These are phyloP conservation scores for Proisotoma minuta DNA, from an alignment of 2,888 invertebrate genomes.

Conservation along the genomic window DNA sequence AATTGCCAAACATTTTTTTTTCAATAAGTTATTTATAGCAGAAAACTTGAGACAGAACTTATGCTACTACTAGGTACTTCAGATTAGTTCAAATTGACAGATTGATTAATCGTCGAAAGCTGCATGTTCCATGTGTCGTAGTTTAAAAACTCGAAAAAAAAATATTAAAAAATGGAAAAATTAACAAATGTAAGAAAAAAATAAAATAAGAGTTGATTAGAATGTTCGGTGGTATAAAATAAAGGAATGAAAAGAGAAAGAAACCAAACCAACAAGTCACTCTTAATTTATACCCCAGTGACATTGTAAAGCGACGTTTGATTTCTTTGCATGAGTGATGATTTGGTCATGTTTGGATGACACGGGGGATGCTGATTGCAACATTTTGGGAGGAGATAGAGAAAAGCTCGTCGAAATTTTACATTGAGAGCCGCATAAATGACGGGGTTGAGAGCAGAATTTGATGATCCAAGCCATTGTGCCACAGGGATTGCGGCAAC, in stretches of 20 bases:
- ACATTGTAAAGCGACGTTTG: slow-evolving; percentile 42
- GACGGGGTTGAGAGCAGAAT: slow-evolving; percentile 92
- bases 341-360: slow-evolving; percentile 39
- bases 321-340: slow-evolving; percentile 38
- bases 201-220: too few relatives aligned
- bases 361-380: slow-evolving; percentile 35
- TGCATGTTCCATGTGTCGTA: too few relatives aligned
- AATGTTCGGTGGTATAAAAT: too few relatives aligned
- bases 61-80: too few relatives aligned
- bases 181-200: not conserved
- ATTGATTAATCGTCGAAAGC: too few relatives aligned
- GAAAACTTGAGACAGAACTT: too few relatives aligned
- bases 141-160: too few relatives aligned
- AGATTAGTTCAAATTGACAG: too few relatives aligned
- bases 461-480: slow-evolving; percentile 88
- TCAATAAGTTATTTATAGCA: too few relatives aligned
- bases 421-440: slow-evolving; percentile 52
- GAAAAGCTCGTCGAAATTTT: slow-evolving; percentile 44
- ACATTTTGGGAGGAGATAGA: slow-evolving; percentile 38
- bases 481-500: slow-evolving; percentile 80
- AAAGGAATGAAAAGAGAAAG: too few relatives aligned
- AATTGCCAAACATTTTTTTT: too few relatives aligned
- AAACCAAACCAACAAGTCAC: not conserved
- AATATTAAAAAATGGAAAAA: not conserved
- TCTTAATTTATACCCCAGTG: slow-evolving; percentile 5